Evolutionary conservation across 2,113 vertebrate species (phyloP), one percentile per base, ranked within the genome.

Genomic region (Rissa tridactyla): DNA sequence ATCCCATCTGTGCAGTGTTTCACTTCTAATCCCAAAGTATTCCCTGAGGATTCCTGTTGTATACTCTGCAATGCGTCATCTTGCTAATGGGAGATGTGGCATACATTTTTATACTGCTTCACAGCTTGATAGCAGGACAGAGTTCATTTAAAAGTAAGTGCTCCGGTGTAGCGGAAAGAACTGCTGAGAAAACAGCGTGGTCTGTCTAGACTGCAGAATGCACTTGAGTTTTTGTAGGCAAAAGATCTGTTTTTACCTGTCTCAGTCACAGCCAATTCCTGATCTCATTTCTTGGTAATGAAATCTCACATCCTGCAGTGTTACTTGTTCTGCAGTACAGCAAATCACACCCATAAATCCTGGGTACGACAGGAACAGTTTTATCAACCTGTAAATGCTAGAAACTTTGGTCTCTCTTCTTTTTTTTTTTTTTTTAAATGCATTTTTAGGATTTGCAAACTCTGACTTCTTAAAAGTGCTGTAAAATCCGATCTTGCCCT

Each of bases 1-100:
- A 29, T 85, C 94, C 96, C 98, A 96, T 97, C 97, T 98, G 98
- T 98, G 97, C 97, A 97, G 96, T 95, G 72, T 98, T 98, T 97
- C 97, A 73, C 93, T 98, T 98, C 98, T 98, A 97, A 98, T 98
- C 97, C 97, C 58, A 38, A 97, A 96, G 94, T 65, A 75, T 32
- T 95, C 94, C 81, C 92, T 54, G 75, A 94, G 95, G 96, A 96
- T 98, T 97, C 96, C 94, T 97, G 72, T 86, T 34, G 2, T 95
- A 27, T 73, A 68, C 86, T 94, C 97, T 94, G 97, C 96, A 96
- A 70, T 78, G 55, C 89, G 26, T 95, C 96, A 97, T 97, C 95
- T 77, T 86, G 21, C 65, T 51, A 80, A 90, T 75, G 69, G 94
- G 75, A 88, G 78, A 90, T 72, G 27, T 86, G 78, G 89, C 91